Evolutionary conservation across 2,888 invertebrate genomes (phyloP).

Genomic region (Drepana falcataria): DNA sequence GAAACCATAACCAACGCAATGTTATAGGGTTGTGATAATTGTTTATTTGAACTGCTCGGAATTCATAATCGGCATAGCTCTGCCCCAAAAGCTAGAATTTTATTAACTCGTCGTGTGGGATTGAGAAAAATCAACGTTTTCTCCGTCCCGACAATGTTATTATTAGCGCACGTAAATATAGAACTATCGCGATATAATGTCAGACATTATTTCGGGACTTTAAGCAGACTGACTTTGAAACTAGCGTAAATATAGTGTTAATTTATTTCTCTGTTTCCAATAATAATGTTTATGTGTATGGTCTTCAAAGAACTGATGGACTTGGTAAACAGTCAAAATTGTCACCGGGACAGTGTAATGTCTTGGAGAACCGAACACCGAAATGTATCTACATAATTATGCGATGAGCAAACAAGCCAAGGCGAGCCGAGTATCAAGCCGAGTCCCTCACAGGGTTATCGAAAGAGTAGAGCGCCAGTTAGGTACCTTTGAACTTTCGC

Average conservation of each 20-base stretch:
- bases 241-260: slow-evolving; percentile 20
- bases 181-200: slow-evolving; percentile 42
- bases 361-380: too few species aligned
- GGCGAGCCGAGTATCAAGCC: too few species aligned
- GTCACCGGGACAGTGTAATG: too few species aligned
- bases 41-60: too few species aligned
- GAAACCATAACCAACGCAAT: too few species aligned
- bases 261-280: slow-evolving; percentile 10
- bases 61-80: not conserved
- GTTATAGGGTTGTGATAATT: too few species aligned
- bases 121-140: not conserved
- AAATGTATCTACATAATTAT: too few species aligned
- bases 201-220: slow-evolving; percentile 45
- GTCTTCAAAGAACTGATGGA: not conserved
- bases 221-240: slow-evolving; percentile 35
- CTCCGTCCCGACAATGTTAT: slow-evolving; percentile 11
- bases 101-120: not conserved
- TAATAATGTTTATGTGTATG: not conserved
- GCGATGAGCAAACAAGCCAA: too few species aligned
- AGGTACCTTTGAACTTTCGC: too few species aligned
- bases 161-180: slow-evolving; percentile 26
- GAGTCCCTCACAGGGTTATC: too few species aligned
- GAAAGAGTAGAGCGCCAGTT: too few species aligned
- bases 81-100: not conserved
- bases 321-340: too few species aligned